These are phyloP conservation scores for Musca vetustissima DNA, from an alignment of 1,140 invertebrate genomes.

Conservation along the genomic window DNA sequence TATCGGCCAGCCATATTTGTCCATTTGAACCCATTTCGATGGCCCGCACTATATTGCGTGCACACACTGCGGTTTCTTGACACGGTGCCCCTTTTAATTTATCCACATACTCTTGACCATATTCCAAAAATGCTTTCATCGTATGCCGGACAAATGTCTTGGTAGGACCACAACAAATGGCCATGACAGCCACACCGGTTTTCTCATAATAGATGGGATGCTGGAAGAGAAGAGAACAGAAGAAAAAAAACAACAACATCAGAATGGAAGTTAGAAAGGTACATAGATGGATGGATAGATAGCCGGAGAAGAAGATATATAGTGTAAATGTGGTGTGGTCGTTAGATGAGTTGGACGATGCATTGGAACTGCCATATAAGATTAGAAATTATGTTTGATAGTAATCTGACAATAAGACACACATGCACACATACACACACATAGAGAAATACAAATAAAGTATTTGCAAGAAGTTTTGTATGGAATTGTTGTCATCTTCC, in stretches of 20 bases:
- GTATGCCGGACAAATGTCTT: conserved; percentile 41
- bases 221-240: conserved; percentile 21
- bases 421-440: too few species aligned
- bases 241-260: not conserved
- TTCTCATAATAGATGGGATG: conserved; percentile 45
- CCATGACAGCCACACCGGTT: conserved; percentile 49
- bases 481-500: too few species aligned
- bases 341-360: too few species aligned
- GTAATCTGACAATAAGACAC: too few species aligned
- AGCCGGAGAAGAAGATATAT: not conserved
- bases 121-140: conserved; percentile 40
- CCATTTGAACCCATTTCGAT: conserved; percentile 45
- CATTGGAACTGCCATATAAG: too few species aligned
- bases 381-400: not conserved
- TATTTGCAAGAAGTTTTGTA: too few species aligned
- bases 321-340: not conserved
- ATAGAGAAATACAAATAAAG: too few species aligned
- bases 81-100: conserved; percentile 43
- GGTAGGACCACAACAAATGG: conserved; percentile 48
- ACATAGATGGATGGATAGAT: not conserved
- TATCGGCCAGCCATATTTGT: conserved; percentile 49
- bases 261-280: not conserved
- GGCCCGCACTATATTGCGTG: conserved; percentile 46
- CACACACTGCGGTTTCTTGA: conserved; percentile 40
- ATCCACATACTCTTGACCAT: conserved; percentile 46